A percentile compares a stretch with the other conserved stretches of the same genome.
These are phyloP conservation scores for Isaurus tuberculatus DNA, from an alignment of 92 coral and sea anemone species.

Conservation along the genomic window DNA sequence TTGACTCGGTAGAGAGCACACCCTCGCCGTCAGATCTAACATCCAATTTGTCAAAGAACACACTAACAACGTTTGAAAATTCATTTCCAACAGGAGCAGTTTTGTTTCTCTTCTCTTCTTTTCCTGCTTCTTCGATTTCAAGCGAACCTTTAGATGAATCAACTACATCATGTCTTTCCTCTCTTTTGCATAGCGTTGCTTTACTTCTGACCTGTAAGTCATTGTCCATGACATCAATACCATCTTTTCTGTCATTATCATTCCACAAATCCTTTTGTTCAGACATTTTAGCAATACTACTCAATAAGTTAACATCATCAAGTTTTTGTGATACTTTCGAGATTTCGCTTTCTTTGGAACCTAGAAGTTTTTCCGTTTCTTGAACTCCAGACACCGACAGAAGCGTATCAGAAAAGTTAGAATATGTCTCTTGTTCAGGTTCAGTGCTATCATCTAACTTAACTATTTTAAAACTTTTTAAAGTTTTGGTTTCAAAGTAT, in stretches of 20 bases:
- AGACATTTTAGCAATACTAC: not conserved
- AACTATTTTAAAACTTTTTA: not conserved
- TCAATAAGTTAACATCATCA: not conserved
- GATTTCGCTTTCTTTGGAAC: not conserved
- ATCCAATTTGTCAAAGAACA: not conserved
- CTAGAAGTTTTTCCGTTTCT: not conserved
- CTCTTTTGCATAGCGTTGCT: not conserved
- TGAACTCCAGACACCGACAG: not conserved
- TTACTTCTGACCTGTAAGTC: not conserved
- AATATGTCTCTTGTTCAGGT: not conserved
- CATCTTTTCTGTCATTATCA: not conserved
- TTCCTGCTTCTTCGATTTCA: not conserved
- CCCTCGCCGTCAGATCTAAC: not conserved
- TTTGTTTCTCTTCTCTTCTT: slow-evolving; percentile 1
- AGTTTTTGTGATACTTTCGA: not conserved
- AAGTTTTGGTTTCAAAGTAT: not conserved
- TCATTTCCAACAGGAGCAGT: not conserved
- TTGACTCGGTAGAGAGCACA: not conserved
- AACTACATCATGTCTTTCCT: not conserved
- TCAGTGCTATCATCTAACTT: not conserved
- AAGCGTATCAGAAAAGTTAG: not conserved
- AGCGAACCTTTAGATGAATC: not conserved
- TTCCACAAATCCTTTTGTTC: not conserved
- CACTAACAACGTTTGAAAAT: not conserved
- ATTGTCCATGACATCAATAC: not conserved